A percentile compares a stretch with the other conserved stretches of the same genome.
Conservation (phyloP, 1,140 invertebrate species). For the Dreissena polymorpha region DNA sequence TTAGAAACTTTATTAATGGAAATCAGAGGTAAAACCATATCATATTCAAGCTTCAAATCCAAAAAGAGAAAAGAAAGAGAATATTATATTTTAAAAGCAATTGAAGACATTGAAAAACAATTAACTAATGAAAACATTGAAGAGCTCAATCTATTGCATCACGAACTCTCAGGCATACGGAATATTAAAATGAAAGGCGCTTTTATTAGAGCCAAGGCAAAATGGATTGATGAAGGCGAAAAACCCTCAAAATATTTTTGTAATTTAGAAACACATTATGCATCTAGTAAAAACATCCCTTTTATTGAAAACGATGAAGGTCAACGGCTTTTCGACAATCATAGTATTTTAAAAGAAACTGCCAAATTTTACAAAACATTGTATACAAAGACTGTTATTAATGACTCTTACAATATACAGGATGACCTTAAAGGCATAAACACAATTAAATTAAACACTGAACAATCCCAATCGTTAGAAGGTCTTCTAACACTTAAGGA, state of each 20-base stretch:
- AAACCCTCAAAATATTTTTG: constrained; percentile 51
- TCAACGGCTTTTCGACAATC: background rate
- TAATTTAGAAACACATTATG: constrained; percentile 50
- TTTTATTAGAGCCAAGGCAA: constrained; percentile 30
- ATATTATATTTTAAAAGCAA: constrained; percentile 4
- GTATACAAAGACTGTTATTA: background rate
- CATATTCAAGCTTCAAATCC: constrained; percentile 11
- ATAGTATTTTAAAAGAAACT: constrained; percentile 6
- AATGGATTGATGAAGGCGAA: constrained; percentile 52
- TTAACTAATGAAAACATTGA: background rate
- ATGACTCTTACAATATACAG: background rate
- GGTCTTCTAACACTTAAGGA: too few species aligned
- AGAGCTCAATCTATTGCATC: background rate
- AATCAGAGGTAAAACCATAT: constrained; percentile 42
- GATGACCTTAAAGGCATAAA: constrained; percentile 9
- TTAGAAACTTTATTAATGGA: constrained; percentile 34
- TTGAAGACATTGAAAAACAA: constrained; percentile 10
- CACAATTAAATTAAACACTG: constrained; percentile 13
- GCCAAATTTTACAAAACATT: constrained; percentile 25
- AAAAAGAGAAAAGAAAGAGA: constrained; percentile 13
- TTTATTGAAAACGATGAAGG: background rate
- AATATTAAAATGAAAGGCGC: constrained; percentile 12
- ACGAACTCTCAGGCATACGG: constrained; percentile 15
- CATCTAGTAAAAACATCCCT: constrained; percentile 26
- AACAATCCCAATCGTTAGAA: too few species aligned